Evolutionary conservation across 2,113 vertebrate species (phyloP).

Genomic region (Ictalurus punctatus): DNA sequence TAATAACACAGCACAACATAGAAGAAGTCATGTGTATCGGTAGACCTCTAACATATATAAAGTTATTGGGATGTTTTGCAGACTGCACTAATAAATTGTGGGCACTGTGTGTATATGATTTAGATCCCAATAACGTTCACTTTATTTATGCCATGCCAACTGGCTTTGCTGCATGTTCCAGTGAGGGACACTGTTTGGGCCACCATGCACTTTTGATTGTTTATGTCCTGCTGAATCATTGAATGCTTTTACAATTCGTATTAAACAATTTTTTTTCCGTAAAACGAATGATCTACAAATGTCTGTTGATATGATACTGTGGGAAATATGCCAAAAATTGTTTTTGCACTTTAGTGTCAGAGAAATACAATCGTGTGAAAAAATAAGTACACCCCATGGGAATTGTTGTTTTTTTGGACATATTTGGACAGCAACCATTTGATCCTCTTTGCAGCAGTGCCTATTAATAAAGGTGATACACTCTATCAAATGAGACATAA

Average conservation of each 20-base stretch:
- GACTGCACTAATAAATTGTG: slow-evolving; percentile 41
- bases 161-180: slow-evolving; percentile 56
- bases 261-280: background rate
- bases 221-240: slow-evolving; percentile 33
- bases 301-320: slow-evolving; percentile 45
- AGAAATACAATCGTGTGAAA: background rate
- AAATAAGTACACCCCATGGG: too few relatives aligned
- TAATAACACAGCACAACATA: slow-evolving; percentile 20
- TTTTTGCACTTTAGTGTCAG: background rate
- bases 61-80: slow-evolving; percentile 76
- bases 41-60: slow-evolving; percentile 77
- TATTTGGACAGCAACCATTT: too few relatives aligned
- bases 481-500: too few relatives aligned
- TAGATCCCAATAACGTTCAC: slow-evolving; percentile 56
- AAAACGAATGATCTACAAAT: background rate
- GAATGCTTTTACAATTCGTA: slow-evolving; percentile 19
- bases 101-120: slow-evolving; percentile 28
- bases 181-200: slow-evolving; percentile 25
- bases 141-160: slow-evolving; percentile 34
- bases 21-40: slow-evolving; percentile 65
- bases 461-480: too few relatives aligned
- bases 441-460: too few relatives aligned
- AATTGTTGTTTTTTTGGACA: too few relatives aligned
- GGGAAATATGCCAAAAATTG: background rate
- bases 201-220: slow-evolving; percentile 40